Evolutionary conservation across 2,797 vertebrate species (phyloP).

Genomic region (Notamacropus eugenii): DNA sequence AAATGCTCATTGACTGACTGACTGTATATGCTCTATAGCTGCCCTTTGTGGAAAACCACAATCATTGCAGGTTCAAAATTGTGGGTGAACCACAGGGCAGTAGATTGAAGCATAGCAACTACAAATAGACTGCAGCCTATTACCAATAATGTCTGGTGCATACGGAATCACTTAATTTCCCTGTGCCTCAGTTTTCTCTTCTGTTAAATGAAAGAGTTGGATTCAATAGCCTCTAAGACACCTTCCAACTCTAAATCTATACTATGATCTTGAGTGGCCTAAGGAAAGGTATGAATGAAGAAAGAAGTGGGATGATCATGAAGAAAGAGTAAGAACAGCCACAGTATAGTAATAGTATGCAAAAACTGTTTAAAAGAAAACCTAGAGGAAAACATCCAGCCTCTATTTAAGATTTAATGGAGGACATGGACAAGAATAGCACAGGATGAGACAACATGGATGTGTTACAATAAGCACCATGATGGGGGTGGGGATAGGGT

Average conservation of each 20-base stretch:
- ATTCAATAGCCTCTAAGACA: background rate
- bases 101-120: background rate
- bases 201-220: background rate
- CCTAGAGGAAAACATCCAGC: background rate
- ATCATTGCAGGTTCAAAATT: background rate
- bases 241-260: background rate
- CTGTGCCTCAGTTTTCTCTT: background rate
- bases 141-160: background rate
- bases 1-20: background rate
- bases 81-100: background rate
- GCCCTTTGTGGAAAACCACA: background rate
- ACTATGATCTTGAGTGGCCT: background rate
- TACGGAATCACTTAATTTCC: background rate
- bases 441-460: background rate
- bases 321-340: background rate
- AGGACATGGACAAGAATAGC: background rate
- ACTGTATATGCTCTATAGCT: background rate
- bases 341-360: background rate
- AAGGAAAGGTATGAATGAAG: background rate
- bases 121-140: background rate
- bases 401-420: background rate
- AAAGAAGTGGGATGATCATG: background rate
- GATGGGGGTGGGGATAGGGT: background rate
- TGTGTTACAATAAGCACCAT: too few relatives aligned
- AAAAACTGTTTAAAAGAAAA: background rate